Base-by-base conservation (phyloP, 2,797 vertebrate species). In the Anolis apletophallus region DNA sequence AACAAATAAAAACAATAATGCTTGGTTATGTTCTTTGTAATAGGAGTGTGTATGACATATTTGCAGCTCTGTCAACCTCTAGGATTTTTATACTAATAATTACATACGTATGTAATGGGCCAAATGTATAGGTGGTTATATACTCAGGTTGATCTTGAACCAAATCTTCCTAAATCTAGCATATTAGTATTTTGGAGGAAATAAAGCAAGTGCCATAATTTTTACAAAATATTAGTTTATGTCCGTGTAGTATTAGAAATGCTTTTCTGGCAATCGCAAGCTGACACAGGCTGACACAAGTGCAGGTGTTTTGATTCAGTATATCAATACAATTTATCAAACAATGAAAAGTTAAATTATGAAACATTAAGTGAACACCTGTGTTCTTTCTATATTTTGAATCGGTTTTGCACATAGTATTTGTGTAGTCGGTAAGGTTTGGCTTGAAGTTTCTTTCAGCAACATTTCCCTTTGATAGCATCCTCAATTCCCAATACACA, bases 141-240 rank as follows among this genome's bases (percentile, higher is more conserved):
- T 64, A 61, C 21, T 64, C n/a, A 80, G 72, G 50, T 8, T 76
- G 64, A 23, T 76, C 19, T 69, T 81, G 76, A 87, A n/a, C 13
- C 6, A 57, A 34, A 13, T 87, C 13, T 17, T 32, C 34, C 52
- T 55, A 34, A 29, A 32, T 46, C 29, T 1, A 40, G 32, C 46
- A 32, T 17, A 29, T 74, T 67, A 36, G 46, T n/a, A 34, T 86
- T 75, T 75, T 55, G 59, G 69, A 26, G 16, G 1, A n/a, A 23
- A 80, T n/a, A 52, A 7, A 80, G 13, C 17, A 21, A 55, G 16
- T 68, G 34, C 14, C 55, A 54, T 8, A 59, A 83, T 17, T 83
- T 46, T 61, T n/a, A 76, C 73, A 84, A 76, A 76, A 67, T 12
- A 52, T 76, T 17, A 19, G n/a, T 69, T 61, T 84, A 67, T 84